Base-by-base conservation (phyloP, 2,888 invertebrate genomes). In the Yponomeuta sedellus region DNA sequence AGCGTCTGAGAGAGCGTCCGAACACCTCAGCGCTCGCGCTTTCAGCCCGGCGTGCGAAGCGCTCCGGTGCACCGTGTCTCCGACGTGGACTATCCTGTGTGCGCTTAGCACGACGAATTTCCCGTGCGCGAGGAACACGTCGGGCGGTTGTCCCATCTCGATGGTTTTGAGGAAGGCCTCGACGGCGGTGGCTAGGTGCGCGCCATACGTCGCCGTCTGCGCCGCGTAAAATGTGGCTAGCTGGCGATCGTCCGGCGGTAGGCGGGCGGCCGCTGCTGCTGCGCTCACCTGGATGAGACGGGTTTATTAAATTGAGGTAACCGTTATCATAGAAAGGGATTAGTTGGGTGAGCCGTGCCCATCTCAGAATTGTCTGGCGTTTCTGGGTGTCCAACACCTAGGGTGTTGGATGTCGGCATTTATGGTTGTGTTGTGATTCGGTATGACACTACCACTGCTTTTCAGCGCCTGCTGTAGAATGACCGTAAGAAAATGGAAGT, bases 41-140 rank as follows among this genome's bases (percentile, higher is more conserved):
- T 95, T 94, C 63, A 97, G 88, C 70, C 95, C 95, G 66, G 93
- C 92, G 75, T 95, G 94, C 39, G 94, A 92, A 61, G 97, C 93
- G 83, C 97, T 97, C 74, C 97, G 94, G 81, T 97, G 95, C 39
- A 98, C 96, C 64, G 96, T 97, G 88, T 99, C 98, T 65, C 98
- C 98, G 69, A 98, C 98, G 80, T 97, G 96, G 22, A 99, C 97
- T 77, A 99, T 92, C 81, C 98, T 95, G 80, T 98, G 98, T 34
- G 98, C 98, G 80, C 97, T 97, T 64, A 99, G 92, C 52, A 98
- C 97, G 11, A 99, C 97, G 84, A 97, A 97, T 84, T 98, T 98
- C 66, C 97, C 97, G 81, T 98, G 97, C 16, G 97, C 97, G 65
- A 98, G 94, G 84, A 98, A 98, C 70, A 95, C 95, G 85, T 97